A percentile compares a stretch with the other conserved stretches of the same genome.
Evolutionary conservation across 2,888 invertebrate genomes (phyloP).

Genomic region (Marronus borbonicus): DNA sequence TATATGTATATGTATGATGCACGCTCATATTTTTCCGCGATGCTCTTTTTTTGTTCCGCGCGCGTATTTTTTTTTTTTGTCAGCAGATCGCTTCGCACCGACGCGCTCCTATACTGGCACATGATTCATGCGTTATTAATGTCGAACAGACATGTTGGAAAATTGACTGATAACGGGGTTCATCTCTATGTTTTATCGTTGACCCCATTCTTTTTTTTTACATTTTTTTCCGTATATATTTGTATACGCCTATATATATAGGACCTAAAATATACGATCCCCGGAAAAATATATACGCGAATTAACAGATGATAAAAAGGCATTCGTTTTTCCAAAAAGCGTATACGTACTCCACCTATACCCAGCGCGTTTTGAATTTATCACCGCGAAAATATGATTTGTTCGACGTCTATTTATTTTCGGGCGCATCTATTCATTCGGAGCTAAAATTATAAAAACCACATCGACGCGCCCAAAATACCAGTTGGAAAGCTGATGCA

Average conservation of each 20-base stretch:
- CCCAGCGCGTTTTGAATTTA: constrained; percentile 26
- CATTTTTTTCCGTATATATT: constrained; percentile 5
- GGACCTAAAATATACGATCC: constrained; percentile 19
- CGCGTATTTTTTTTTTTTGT: constrained; percentile 26
- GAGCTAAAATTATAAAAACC: constrained; percentile 19
- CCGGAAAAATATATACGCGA: constrained; percentile 22
- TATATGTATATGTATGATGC: constrained; percentile 36
- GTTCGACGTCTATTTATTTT: constrained; percentile 24
- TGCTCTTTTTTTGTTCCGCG: constrained; percentile 1
- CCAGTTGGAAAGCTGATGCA: not conserved
- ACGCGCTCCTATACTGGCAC: constrained; percentile 28
- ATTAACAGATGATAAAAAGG: constrained; percentile 42
- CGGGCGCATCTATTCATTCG: constrained; percentile 4
- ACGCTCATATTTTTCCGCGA: constrained; percentile 32
- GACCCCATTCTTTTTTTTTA: constrained; percentile 16
- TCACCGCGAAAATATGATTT: constrained; percentile 34
- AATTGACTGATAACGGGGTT: constrained; percentile 48
- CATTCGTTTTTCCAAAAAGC: constrained; percentile 26
- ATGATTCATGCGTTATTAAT: constrained; percentile 45
- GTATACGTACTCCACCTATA: no score
- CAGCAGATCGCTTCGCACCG: constrained; percentile 21
- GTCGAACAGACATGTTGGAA: constrained; percentile 46
- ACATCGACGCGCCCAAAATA: not conserved
- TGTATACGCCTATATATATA: constrained; percentile 11
- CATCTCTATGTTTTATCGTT: constrained; percentile 38